Evolutionary conservation across 2,113 vertebrate species (phyloP).

Genomic region (Heptranchias perlo): DNA sequence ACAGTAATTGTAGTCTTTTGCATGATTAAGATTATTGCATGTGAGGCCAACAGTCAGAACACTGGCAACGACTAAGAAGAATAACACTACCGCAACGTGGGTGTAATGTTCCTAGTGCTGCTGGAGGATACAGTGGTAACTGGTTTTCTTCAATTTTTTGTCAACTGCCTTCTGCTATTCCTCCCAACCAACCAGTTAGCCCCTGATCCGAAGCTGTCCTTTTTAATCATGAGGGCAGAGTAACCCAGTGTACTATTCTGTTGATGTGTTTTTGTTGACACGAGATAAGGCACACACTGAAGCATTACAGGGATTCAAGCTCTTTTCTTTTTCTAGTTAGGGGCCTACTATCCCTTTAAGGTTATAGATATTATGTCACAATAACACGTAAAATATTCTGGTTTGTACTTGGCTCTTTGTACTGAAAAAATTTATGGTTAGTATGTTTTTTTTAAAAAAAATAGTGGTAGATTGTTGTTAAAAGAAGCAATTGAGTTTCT

Average conservation of each 20-base stretch:
- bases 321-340: background rate
- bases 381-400: background rate
- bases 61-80: background rate
- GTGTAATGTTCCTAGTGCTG: background rate
- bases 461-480: background rate
- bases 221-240: background rate
- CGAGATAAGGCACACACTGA: background rate
- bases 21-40: conserved; percentile 16
- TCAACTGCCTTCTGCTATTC: background rate
- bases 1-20: conserved; percentile 9
- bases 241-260: background rate
- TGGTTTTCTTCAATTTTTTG: background rate
- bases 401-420: background rate
- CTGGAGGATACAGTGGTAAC: background rate
- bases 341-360: background rate
- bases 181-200: background rate
- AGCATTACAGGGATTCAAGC: background rate
- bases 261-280: background rate
- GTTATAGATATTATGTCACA: background rate
- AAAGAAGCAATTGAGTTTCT: background rate
- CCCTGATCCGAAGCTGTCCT: background rate
- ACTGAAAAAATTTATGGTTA: background rate
- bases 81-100: background rate
- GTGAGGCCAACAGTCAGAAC: background rate
- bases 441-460: no score